These are phyloP conservation scores for Stramonita haemastoma DNA, from an alignment of 2,888 invertebrate species.

Conservation along the genomic window DNA sequence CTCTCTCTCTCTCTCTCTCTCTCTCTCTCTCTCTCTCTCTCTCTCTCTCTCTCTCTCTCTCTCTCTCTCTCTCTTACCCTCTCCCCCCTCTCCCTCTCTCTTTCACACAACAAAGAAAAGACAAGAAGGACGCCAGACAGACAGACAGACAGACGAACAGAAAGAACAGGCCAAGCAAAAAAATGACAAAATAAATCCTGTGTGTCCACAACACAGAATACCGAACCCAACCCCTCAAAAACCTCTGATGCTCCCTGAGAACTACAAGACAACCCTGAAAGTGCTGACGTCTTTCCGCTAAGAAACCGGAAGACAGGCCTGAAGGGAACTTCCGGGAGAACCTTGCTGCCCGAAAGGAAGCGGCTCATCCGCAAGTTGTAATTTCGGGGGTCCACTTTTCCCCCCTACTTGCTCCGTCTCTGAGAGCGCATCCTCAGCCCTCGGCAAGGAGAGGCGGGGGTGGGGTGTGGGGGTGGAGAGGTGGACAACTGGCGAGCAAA, in stretches of 20 bases:
- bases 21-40: slow-evolving; percentile 10
- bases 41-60: slow-evolving; percentile 14
- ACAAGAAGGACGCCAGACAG: background rate
- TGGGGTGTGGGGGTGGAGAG: background rate
- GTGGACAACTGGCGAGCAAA: background rate
- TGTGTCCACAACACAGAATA: background rate
- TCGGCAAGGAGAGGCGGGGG: background rate
- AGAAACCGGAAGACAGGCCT: background rate
- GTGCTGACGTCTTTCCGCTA: background rate
- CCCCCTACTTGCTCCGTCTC: too few species aligned
- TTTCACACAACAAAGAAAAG: too few species aligned
- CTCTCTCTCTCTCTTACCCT: background rate
- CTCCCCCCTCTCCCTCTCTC: background rate
- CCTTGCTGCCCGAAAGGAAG: background rate
- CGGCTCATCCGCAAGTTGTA: background rate
- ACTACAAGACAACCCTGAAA: background rate
- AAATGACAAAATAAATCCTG: background rate
- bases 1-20: background rate
- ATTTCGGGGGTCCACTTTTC: background rate
- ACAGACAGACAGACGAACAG: slow-evolving; percentile 6
- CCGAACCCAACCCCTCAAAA: background rate
- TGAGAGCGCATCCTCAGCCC: background rate
- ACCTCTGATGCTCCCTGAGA: background rate
- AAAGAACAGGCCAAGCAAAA: background rate
- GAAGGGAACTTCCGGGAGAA: slow-evolving; percentile 8